Conservation (phyloP, 2,113 vertebrate species). For the Aldabrachelys gigantea region DNA sequence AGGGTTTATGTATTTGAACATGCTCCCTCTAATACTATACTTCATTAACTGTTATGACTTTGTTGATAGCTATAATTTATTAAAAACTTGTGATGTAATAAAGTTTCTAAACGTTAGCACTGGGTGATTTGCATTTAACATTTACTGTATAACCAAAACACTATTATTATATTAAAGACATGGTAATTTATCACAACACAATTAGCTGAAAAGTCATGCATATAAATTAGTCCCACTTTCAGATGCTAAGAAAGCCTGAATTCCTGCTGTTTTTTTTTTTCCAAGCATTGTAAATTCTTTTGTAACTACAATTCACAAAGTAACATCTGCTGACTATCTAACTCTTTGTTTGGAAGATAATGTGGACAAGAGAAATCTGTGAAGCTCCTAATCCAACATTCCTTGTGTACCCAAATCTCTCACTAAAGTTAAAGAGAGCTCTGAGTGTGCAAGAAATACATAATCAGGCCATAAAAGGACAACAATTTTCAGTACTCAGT, state of each 20-base stretch:
- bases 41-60: conserved; percentile 46
- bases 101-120: conserved; percentile 62
- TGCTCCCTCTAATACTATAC: conserved; percentile 27
- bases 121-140: conserved; percentile 64
- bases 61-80: conserved; percentile 61
- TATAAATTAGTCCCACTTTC: conserved; percentile 57
- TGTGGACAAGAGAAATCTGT: background rate
- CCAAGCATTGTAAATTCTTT: background rate
- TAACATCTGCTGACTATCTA: background rate
- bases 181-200: conserved; percentile 63
- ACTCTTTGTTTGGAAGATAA: background rate
- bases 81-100: conserved; percentile 52
- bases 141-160: conserved; percentile 33
- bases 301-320: background rate
- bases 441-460: background rate
- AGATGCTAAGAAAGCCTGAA: conserved; percentile 18
- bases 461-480: background rate
- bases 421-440: background rate
- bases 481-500: background rate
- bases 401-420: background rate
- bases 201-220: conserved; percentile 53
- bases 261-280: background rate
- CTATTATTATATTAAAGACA: conserved; percentile 56
- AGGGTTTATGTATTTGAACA: background rate
- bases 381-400: background rate